Conservation (phyloP, 2,888 invertebrate genomes). For the Conomelus anceps region DNA sequence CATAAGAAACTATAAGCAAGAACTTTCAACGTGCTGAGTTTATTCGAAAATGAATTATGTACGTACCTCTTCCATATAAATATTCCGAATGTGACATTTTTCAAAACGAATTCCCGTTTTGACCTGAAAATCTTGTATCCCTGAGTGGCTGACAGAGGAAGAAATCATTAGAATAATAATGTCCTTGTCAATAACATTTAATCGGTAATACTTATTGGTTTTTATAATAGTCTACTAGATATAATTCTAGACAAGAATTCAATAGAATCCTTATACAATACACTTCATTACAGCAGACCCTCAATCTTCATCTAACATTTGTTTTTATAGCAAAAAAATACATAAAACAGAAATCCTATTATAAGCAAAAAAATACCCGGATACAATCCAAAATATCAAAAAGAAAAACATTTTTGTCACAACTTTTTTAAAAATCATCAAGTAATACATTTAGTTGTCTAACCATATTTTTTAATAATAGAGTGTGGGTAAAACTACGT, state of each 20-base stretch:
- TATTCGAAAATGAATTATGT: too few relatives aligned
- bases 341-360: not conserved
- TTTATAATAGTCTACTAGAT: not conserved
- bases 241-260: not conserved
- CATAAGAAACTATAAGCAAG: too few relatives aligned
- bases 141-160: not conserved
- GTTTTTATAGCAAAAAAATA: not conserved
- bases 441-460: too few relatives aligned
- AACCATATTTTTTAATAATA: too few relatives aligned
- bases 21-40: too few relatives aligned
- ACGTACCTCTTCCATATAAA: too few relatives aligned
- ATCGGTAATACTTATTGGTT: not conserved
- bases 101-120: too few relatives aligned
- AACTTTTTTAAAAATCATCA: too few relatives aligned
- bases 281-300: not conserved
- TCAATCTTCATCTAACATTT: not conserved
- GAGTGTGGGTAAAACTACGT: too few relatives aligned
- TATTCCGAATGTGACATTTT: too few relatives aligned
- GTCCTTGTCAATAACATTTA: not conserved
- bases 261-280: not conserved
- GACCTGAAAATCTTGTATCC: not conserved
- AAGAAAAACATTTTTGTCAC: too few relatives aligned
- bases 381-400: too few relatives aligned
- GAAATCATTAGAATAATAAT: not conserved
- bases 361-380: not conserved